phyloP scores from a whole-genome alignment of 2,888 invertebrate genomes.

The Nezara viridula region DNA sequence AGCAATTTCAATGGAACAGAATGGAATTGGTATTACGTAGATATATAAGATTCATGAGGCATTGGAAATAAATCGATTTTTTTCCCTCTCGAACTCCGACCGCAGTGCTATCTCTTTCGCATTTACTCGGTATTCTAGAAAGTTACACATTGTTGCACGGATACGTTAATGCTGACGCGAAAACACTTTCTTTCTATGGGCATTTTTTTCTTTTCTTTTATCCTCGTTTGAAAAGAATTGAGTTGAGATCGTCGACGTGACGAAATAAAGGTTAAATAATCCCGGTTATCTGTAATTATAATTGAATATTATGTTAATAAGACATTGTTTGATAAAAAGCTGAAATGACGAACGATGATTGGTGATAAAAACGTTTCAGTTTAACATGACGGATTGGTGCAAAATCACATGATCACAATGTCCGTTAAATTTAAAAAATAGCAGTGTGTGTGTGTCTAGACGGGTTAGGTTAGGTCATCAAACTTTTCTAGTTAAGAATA shows the following conservation, averaged over 20 bases:
- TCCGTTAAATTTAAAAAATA: too few relatives aligned
- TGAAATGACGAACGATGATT: too few relatives aligned
- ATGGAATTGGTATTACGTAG: not conserved
- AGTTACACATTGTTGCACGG: slow-evolving; percentile 11
- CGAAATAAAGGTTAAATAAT: not conserved
- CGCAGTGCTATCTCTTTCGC: slow-evolving; percentile 1
- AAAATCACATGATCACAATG: too few relatives aligned
- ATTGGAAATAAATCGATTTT: not conserved
- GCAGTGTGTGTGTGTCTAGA: too few relatives aligned
- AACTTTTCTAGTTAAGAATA: too few relatives aligned
- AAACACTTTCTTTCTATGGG: not conserved
- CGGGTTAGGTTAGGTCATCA: too few relatives aligned
- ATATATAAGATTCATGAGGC: slow-evolving; percentile 11
- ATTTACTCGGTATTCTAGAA: not conserved
- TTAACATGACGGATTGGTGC: too few relatives aligned
- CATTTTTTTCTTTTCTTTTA: not conserved
- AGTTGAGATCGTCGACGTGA: not conserved
- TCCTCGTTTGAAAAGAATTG: not conserved
- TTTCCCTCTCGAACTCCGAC: not conserved
- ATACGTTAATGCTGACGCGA: not conserved
- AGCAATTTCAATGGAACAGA: not conserved
- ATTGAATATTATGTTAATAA: not conserved
- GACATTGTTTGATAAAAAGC: not conserved
- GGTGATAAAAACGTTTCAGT: too few relatives aligned
- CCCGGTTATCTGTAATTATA: not conserved